Evolutionary conservation across 2,113 vertebrate genomes (phyloP), one percentile per base, ranked within the genome.

Genomic region (Bubalus kerabau): DNA sequence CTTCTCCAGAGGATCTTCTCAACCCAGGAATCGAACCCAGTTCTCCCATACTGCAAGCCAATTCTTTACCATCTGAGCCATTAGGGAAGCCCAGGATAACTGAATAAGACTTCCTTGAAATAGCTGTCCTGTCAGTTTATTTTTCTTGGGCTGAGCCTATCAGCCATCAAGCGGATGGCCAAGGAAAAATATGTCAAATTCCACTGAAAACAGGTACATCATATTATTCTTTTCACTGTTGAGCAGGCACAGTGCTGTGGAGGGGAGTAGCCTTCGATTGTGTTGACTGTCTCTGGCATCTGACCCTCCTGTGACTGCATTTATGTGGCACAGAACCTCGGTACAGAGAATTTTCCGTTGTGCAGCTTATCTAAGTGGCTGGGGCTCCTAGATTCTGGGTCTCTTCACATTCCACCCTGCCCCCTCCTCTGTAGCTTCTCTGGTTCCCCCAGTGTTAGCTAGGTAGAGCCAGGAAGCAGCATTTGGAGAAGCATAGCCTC

Each of bases 371-470:
- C 7, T 15, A 15, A 50, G 54, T 28, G 4, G 9, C 32, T 23
- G 24, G 28, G 3, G 15, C 28, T 64, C 23, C 19, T 57, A 46
- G 40, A 46, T 2, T 19, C 40, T 40, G 13, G 17, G 2, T 89
- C 36, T 50, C 15, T 2, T n/a, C 24, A 11, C 8, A 3, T 40
- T 46, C 9, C 12, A 11, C 14, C 10, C 7, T 56, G 11, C 17
- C 24, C 5, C 43, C 3, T 56, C 7, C 30, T 56, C 71, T 24
- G 26, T 7, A 23, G 30, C 21, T 40, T n/a, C 56, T 16, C 7
- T 0, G 19, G 43, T 78, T 3, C 48, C 30, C 24, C 2, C 50
- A 5, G 7, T 8, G 1, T 12, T 56, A 32, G 26, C 12, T 4
- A 2, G 56, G 8, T 52, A 7, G 56, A 90, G 23, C 4, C 24